Base-by-base conservation (phyloP, 2,888 invertebrate species). In the Melolontha melolontha region DNA sequence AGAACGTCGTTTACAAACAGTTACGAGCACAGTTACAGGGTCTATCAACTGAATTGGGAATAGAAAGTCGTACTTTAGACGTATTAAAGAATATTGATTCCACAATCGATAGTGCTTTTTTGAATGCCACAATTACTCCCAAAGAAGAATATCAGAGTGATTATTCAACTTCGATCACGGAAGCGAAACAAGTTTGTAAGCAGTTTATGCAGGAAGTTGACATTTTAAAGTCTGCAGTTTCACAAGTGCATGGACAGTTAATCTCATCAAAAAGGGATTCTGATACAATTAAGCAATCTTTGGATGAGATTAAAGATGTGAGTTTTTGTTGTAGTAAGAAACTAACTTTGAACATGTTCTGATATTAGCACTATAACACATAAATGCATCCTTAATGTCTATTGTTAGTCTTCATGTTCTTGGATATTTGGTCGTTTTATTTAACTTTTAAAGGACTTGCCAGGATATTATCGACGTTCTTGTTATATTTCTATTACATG, bases 1-100 rank as follows among this genome's bases (percentile, higher is more conserved):
- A 94, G 80, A 94, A 93, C 78, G 90, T 91, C 6, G 84, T 91
- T 8, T 95, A 95, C 82, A 95, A 95, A 84, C 89, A 92, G 78
- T 92, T 92, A 79, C 86, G 92, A 76, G 87, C 90, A 54, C 92
- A 93, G 80, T 84, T 94, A 73, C 89, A 92, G 6, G 90, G 91
- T 59, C 84, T 93, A n/a, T 72, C 87, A 84, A 90, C 93, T 0
- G 95, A 96, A 82, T 87, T 88, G 39, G 92, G 92, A 8, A 89
- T 94, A 47, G 83, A 95, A 47, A 86, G 89, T 11, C 86, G 94
- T 68, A 94, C 95, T 0, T 83, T 91, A 66, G 92, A 93, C 77
- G 90, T 95, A 59, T 85, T 96, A 11, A 49, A 87, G 40, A 44
- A 54, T 7, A 64, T 68, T 8, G 76, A 77, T 68, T 69, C 74